A percentile compares a stretch with the other conserved stretches of the same genome.
phyloP scores from a whole-genome alignment of 2,888 invertebrate species.

The Patella caerulea region DNA sequence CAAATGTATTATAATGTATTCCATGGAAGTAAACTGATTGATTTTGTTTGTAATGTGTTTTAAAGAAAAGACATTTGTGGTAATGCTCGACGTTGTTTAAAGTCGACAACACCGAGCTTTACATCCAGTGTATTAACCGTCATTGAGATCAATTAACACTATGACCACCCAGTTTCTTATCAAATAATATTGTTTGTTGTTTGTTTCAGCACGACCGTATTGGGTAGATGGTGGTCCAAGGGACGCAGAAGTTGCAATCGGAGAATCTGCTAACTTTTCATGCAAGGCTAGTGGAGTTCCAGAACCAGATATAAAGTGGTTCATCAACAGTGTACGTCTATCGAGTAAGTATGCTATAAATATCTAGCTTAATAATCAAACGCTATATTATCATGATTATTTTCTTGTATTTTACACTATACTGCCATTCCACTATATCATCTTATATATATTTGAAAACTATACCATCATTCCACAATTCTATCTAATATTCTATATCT shows the following conservation, averaged over 20 bases:
- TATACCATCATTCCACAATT: no score
- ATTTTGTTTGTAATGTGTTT: neutral
- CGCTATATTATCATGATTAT: no score
- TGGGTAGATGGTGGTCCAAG: constrained; percentile 94
- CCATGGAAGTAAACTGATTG: no score
- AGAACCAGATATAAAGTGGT: constrained; percentile 91
- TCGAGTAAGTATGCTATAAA: constrained; percentile 59
- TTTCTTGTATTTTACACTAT: no score
- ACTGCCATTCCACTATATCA: no score
- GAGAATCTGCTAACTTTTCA: constrained; percentile 86
- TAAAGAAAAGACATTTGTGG: no score
- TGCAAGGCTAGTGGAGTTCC: constrained; percentile 94
- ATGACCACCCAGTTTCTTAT: neutral
- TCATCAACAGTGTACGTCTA: constrained; percentile 90
- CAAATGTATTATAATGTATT: no score
- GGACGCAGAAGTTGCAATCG: constrained; percentile 89
- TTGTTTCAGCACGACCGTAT: constrained; percentile 79
- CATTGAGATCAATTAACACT: neutral
- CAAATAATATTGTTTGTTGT: neutral
- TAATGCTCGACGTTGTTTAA: no score
- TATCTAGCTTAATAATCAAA: no score
- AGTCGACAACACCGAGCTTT: neutral
- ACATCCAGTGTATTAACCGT: neutral
- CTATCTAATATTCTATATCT: no score
- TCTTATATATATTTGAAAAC: no score